Conservation (phyloP, 2,888 invertebrate genomes). For the Hybos culiciformis region DNA sequence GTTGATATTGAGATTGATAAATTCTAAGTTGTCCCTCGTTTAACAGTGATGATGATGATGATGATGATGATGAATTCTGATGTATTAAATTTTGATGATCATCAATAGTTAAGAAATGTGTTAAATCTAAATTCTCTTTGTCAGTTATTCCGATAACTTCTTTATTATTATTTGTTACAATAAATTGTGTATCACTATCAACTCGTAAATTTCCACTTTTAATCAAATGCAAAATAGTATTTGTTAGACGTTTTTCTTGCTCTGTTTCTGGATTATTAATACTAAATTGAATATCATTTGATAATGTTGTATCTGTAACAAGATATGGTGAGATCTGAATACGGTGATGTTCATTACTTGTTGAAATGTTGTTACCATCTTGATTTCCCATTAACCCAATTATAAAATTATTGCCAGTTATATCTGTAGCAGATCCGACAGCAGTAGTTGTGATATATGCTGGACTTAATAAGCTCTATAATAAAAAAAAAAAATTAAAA, state of each 20-base stretch:
- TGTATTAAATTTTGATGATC: constrained; percentile 6
- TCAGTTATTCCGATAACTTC: neutral
- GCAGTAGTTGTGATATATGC: constrained; percentile 26
- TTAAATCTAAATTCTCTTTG: neutral
- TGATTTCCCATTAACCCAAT: constrained; percentile 29
- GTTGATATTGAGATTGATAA: constrained; percentile 1
- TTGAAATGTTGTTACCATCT: constrained; percentile 13
- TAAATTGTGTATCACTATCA: constrained; percentile 14
- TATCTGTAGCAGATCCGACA: constrained; percentile 22
- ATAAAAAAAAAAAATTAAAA: too few relatives aligned
- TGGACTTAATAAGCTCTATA: constrained; percentile 28
- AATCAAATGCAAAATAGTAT: too few relatives aligned
- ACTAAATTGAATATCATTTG: too few relatives aligned
- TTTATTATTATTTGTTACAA: constrained; percentile 13
- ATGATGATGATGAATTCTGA: too few relatives aligned
- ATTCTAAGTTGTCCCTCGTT: constrained; percentile 12
- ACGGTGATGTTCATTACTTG: too few relatives aligned
- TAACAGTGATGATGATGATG: constrained; percentile 7
- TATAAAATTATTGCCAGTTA: too few relatives aligned
- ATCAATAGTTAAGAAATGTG: constrained; percentile 7
- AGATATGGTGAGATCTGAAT: too few relatives aligned
- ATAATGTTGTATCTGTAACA: too few relatives aligned
- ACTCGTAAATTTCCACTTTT: constrained; percentile 6
- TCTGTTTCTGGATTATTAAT: too few relatives aligned
- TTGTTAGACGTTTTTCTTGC: too few relatives aligned